Evolutionary conservation across 2,888 invertebrate species (phyloP), one percentile per base, ranked within the genome.

Genomic region (Hetaerina titia): DNA sequence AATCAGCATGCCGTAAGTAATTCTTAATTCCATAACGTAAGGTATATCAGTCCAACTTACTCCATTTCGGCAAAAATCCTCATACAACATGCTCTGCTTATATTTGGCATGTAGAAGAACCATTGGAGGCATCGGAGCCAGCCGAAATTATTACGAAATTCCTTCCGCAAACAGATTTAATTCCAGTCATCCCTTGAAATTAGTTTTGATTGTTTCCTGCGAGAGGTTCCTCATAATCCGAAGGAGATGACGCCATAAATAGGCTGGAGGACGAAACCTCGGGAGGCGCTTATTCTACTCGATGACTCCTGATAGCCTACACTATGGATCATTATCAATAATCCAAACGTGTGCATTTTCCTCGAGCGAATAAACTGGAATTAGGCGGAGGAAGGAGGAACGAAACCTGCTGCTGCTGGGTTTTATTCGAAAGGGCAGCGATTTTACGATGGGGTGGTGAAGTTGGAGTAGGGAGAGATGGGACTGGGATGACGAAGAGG

Each of bases 291-390:
- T 58, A 89, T 89, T 89, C 90, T 90, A 60, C 63, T 63, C 90
- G 15, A 63, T 90, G 90, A 90, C 90, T 90, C 60, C 90, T 90
- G 90, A 90, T 60, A 90, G 90, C 60, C 90, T 90, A 63, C 25
- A 90, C n/a, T 89, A 58, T 58, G 89, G 89, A 60, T 90, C 60
- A 90, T 90, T 90, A 90, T 90, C 90, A 90, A 90, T 90, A 63
- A 90, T 90, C 90, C 63, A 90, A 6, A 60, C 63, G 90, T 60
- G 57, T 57, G 89, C 89, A 60, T 90, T 90, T 60, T 63, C 63
- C 90, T 25, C 25, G 90, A 90, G 25, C 31, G 60, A 60, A 90
- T 90, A 31, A 58, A 58, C 89, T 58, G 60, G 89, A 60, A 89
- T 89, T 89, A 89, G 60, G 11, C 13, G 15, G 63, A 63, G 19